Evolutionary conservation across 1,140 invertebrate species (phyloP), one percentile per base, ranked within the genome.

Genomic region (Trigoniulus corallinus): DNA sequence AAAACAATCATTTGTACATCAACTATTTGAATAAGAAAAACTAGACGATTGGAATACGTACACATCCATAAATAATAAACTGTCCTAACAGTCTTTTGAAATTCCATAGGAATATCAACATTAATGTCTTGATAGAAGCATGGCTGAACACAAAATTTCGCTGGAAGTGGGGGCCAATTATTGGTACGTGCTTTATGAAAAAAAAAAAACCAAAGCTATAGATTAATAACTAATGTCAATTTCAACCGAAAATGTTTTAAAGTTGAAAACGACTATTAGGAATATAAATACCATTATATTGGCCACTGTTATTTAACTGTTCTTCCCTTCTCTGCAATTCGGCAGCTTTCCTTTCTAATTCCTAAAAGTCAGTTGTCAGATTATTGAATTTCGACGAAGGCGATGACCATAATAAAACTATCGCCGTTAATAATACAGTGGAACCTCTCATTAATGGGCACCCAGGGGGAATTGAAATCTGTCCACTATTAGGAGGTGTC

Each of bases 101-200:
- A 98, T 66, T 98, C 89, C 45, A 88, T 70, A 20, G 93, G 91
- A 68, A 99, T 98, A 66, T 99, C 96, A n/a, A 98, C 84, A 68
- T 91, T 88, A 56, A 99, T 97, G 67, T 98, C 95, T 73, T 98
- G 94, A 71, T 98, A 98, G 68, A 98, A 98, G 67, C 95, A 99
- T 1, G 95, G 94, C 62, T 95, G 87, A 47, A 96, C 76, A 60
- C 88, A 92, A 57, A 81, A 92, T 57, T 81, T 81, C 27, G 83
- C 78, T 3, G 95, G 94, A 50, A 99, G 64, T 13, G 95, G 95
- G 2, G 95, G 95, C 92, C 93, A 99, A 71, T 99, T 99, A 65
- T 98, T 95, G 61, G 82, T 76, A 56, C 85, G 76, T 46, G 78
- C 84, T 72, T 74, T 52, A n/a, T 39, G 12, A 69, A 62, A 66